These are phyloP conservation scores for Capromys pilorides DNA, from an alignment of 2,797 vertebrate species.

Conservation along the genomic window DNA sequence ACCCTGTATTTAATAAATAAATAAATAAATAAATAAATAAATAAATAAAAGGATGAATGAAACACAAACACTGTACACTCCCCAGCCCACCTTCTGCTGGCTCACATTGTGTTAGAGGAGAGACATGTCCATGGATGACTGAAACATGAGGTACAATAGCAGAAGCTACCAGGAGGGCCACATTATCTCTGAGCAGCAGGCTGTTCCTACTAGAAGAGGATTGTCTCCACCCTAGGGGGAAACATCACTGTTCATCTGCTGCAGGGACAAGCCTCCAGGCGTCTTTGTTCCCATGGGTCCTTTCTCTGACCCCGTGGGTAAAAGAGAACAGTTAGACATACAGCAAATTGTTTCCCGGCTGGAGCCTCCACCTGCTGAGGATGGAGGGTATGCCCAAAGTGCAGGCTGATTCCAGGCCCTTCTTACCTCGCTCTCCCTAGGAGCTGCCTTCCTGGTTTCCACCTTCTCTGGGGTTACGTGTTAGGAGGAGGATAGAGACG, in stretches of 20 bases:
- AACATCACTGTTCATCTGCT: neutral
- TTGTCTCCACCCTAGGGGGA: neutral
- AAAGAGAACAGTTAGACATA: neutral
- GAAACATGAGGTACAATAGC: neutral
- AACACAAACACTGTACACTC: fast-evolving
- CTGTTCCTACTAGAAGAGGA: neutral
- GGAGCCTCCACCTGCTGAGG: neutral
- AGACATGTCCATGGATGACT: neutral
- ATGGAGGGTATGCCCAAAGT: neutral
- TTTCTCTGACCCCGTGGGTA: neutral
- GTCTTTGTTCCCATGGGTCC: too few relatives aligned
- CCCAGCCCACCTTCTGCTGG: fast-evolving
- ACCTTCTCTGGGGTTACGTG: neutral
- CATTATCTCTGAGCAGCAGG: neutral
- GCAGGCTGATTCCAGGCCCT: neutral
- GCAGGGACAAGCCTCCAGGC: neutral
- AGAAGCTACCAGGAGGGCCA: neutral
- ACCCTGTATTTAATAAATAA: too few relatives aligned
- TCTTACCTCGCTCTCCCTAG: neutral
- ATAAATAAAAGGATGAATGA: too few relatives aligned
- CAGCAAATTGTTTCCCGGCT: neutral
- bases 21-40: too few relatives aligned
- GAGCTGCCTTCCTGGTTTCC: neutral
- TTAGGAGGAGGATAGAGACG: neutral
- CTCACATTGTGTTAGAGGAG: neutral